These are phyloP conservation scores for Tetrao urogallus DNA, from an alignment of 2,113 vertebrate genomes.

Conservation along the genomic window DNA sequence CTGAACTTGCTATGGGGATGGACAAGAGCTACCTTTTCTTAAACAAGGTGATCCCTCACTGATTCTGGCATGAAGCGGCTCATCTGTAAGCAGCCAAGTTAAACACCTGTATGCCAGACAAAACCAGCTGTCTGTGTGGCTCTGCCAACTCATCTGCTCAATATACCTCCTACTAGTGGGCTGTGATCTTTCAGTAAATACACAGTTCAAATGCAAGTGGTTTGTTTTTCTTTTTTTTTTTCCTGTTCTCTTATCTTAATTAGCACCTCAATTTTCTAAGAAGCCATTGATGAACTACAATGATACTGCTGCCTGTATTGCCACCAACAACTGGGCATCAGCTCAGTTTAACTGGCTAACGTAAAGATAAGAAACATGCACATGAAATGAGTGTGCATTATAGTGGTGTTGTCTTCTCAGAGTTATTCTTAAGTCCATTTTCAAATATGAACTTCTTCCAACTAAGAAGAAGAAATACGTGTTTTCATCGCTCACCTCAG, in stretches of 20 bases:
- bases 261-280: not conserved
- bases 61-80: not conserved
- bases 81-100: not conserved
- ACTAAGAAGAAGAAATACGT: not conserved
- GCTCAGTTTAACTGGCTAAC: not conserved
- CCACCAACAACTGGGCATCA: not conserved
- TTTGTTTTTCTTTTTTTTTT: not conserved
- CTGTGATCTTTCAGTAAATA: not conserved
- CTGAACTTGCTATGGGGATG: not conserved
- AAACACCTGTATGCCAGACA: constrained; percentile 39
- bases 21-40: not conserved
- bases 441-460: not conserved
- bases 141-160: constrained; percentile 21
- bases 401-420: not conserved
- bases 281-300: not conserved
- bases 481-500: not conserved
- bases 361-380: not conserved
- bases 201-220: not conserved
- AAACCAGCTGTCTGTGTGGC: not conserved
- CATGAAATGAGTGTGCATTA: not conserved
- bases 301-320: not conserved
- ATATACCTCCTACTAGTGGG: not conserved
- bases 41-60: constrained; percentile 27
- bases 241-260: not conserved
- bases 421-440: not conserved